A percentile compares a stretch with the other conserved stretches of the same genome.
Evolutionary conservation across 2,888 invertebrate genomes (phyloP).

Genomic region (Perizoma affinitatum): DNA sequence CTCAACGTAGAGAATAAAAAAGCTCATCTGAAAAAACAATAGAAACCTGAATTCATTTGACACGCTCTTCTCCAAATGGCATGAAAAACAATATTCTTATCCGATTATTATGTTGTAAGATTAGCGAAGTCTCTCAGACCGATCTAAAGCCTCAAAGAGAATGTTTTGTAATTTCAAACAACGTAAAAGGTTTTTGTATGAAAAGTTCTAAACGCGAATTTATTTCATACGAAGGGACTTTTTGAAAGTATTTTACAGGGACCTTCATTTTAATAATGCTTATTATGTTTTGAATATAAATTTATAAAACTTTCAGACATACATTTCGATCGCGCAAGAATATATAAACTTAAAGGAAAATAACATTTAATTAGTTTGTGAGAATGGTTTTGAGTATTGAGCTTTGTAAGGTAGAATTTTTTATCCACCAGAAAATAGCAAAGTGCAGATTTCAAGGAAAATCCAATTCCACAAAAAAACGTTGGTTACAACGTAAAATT

Average conservation of each 20-base stretch:
- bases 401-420: no score
- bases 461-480: no score
- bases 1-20: not conserved
- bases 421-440: no score
- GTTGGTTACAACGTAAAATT: not conserved
- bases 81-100: slow-evolving; percentile 52
- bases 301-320: no score
- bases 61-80: slow-evolving; percentile 46
- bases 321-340: no score
- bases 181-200: slow-evolving; percentile 10
- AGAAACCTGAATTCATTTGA: slow-evolving; percentile 28
- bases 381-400: no score
- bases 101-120: slow-evolving; percentile 41
- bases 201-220: slow-evolving; percentile 13
- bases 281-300: no score
- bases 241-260: slow-evolving; percentile 1
- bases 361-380: no score
- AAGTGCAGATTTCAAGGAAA: no score
- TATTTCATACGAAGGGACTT: slow-evolving; percentile 6
- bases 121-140: slow-evolving; percentile 1
- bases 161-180: slow-evolving; percentile 17
- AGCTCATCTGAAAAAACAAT: not conserved
- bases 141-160: slow-evolving; percentile 12
- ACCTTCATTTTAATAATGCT: not conserved
- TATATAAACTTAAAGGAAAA: no score